Evolutionary conservation across 2,797 vertebrate genomes (phyloP).

Genomic region (Brotula barbata): DNA sequence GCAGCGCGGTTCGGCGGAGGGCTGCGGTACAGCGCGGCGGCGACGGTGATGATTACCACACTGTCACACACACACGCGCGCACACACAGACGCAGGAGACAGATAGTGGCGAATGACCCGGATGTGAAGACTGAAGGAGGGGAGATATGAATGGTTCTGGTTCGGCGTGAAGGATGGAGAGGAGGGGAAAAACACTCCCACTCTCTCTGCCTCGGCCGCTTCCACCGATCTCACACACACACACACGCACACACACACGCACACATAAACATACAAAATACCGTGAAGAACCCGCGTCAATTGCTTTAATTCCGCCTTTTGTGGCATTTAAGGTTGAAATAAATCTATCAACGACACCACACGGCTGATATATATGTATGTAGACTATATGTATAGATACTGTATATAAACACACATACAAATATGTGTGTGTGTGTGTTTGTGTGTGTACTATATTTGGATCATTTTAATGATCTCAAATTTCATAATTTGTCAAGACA

Average conservation of each 20-base stretch:
- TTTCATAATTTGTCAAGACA: too few species aligned
- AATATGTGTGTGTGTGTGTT: too few species aligned
- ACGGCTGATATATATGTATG: too few species aligned
- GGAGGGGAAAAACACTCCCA: conserved; percentile 64
- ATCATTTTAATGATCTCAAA: too few species aligned
- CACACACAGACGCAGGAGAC: conserved; percentile 69
- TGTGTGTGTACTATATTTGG: too few species aligned
- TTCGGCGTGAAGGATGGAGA: conserved; percentile 76
- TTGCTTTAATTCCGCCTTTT: not conserved
- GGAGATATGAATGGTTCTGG: conserved; percentile 79
- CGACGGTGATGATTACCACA: conserved; percentile 55
- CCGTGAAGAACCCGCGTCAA: not conserved
- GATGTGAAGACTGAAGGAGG: conserved; percentile 84
- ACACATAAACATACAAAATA: too few species aligned
- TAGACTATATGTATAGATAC: too few species aligned
- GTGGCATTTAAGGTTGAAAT: not conserved
- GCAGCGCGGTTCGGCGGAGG: conserved; percentile 64
- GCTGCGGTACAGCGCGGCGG: conserved; percentile 71
- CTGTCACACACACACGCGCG: conserved; percentile 69
- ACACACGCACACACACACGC: too few species aligned
- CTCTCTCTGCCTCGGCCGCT: conserved; percentile 62
- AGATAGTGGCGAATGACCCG: conserved; percentile 81
- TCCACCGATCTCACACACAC: too few species aligned
- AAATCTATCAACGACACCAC: not conserved
- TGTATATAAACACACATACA: too few species aligned